Conservation (phyloP, 2,888 invertebrate genomes). For the Drosophila limbata region DNA sequence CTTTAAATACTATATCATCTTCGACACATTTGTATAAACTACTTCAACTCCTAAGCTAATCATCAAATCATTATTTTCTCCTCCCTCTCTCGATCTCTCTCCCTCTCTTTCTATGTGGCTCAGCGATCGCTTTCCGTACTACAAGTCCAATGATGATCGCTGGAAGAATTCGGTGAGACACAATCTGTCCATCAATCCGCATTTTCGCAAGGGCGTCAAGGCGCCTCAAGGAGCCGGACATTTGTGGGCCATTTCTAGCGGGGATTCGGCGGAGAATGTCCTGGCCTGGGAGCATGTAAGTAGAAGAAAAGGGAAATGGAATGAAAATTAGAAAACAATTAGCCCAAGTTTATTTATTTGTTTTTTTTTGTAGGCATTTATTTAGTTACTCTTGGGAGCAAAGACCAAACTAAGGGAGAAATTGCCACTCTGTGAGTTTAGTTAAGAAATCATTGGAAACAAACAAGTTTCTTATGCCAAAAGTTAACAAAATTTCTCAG, state of each 20-base stretch:
- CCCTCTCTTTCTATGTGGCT: slow-evolving; percentile 29
- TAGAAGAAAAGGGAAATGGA: neutral
- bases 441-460: too few species aligned
- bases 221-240: slow-evolving; percentile 95
- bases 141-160: slow-evolving; percentile 95
- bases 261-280: slow-evolving; percentile 87
- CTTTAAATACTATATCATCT: neutral
- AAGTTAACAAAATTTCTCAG: too few species aligned
- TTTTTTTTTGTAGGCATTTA: too few species aligned
- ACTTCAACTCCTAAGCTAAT: neutral
- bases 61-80: neutral
- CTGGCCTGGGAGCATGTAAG: slow-evolving; percentile 87
- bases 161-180: slow-evolving; percentile 97
- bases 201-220: slow-evolving; percentile 94
- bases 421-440: too few species aligned
- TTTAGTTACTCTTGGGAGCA: too few species aligned
- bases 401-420: too few species aligned
- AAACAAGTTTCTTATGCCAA: too few species aligned
- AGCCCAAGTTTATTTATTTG: too few species aligned
- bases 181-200: slow-evolving; percentile 96
- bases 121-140: slow-evolving; percentile 94
- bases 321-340: neutral
- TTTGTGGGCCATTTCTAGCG: slow-evolving; percentile 93
- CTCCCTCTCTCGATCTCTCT: neutral
- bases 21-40: neutral